phyloP scores from a whole-genome alignment of 2,888 invertebrate species.

The Synanthedon andrenaeformis region DNA sequence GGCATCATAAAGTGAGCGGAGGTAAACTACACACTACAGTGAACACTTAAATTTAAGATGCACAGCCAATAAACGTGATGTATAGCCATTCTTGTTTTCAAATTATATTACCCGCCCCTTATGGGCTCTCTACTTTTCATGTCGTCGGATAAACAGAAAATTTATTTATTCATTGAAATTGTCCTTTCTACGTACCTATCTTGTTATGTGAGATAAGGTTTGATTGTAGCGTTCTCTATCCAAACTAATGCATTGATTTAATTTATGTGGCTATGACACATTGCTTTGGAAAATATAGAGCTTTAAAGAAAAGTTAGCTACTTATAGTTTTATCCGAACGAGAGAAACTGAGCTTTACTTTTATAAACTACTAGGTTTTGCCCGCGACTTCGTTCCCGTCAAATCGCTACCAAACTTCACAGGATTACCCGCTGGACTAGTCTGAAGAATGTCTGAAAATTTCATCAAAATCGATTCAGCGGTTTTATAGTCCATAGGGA shows the following conservation, averaged over 20 bases:
- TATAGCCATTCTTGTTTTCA: not conserved
- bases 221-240: not conserved
- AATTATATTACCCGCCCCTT: not conserved
- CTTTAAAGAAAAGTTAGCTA: too few species aligned
- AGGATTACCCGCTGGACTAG: too few species aligned
- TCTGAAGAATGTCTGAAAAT: too few species aligned
- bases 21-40: not conserved
- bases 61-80: slow-evolving; percentile 1
- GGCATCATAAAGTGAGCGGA: not conserved
- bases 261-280: not conserved
- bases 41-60: not conserved
- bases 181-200: not conserved
- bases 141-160: slow-evolving; percentile 10
- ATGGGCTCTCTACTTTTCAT: not conserved
- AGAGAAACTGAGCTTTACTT: too few species aligned
- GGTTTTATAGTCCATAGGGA: too few species aligned
- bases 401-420: too few species aligned
- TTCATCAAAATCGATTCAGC: too few species aligned
- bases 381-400: too few species aligned
- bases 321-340: too few species aligned
- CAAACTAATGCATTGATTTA: not conserved
- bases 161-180: slow-evolving; percentile 29
- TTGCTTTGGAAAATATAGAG: not conserved
- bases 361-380: too few species aligned
- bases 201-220: not conserved